Evolutionary conservation across 2,888 invertebrate genomes (phyloP), one percentile per base, ranked within the genome.

Genomic region (Dynastes maya): DNA sequence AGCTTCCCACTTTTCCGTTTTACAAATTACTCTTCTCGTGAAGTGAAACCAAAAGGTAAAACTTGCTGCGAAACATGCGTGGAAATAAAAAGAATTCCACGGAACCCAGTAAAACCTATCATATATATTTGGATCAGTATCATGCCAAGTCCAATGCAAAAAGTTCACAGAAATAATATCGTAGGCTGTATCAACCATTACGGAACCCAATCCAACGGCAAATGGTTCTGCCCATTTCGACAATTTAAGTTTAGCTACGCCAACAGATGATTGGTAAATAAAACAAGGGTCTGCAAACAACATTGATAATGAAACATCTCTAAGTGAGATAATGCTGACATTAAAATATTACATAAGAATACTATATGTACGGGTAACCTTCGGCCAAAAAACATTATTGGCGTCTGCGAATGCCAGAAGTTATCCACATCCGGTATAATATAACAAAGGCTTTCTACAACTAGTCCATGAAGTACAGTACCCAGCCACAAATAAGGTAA

Each of bases 101-200:
- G 96, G 96, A 29, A 96, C 95, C 93, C 94, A 95, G 88, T 95
- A 95, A 87, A 93, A 93, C 58, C 95, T 91, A 86, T 95, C 95
- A 81, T 86, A 90, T 87, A 94, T 91, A 83, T 93, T 93, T 3
- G 93, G 93, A 86, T 94, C 93, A 0, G 94, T 94, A 85, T 93
- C 93, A 83, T 96, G 95, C 96, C 96, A 96, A 1, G 94, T 94
- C 95, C 95, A 96, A 89, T 95, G 95, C 16, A 95, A 88, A 86
- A 94, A 93, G 86, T 95, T 95, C 11, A 95, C 93, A 0, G 94
- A 92, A 79, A 94, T 92, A 72, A 96, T 94, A 85, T 96, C 95
- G 85, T 95, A 95, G 0, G 96, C 95, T 67, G 95, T 89, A 86
- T 96, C 95, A 53, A 95, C 91, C 65, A 95, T 89, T 0, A 95